Base-by-base conservation (phyloP, 2,888 invertebrate genomes). In the Desoria tigrina region DNA sequence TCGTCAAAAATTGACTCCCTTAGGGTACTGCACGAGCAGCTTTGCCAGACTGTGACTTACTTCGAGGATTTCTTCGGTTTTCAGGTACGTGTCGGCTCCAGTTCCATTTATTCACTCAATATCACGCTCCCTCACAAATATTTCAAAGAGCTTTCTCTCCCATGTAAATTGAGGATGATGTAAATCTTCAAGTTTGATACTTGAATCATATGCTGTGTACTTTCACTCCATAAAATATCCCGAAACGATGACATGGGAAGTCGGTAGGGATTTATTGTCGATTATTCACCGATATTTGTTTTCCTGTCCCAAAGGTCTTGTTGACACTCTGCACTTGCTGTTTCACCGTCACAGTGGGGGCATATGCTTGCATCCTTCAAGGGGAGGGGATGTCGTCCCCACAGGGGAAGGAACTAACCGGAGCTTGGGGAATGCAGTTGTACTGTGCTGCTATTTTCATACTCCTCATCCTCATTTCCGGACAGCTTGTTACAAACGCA, bases 11-110 rank as follows among this genome's bases (percentile, higher is more conserved):
- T 74, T 54, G 74, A 74, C 58, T 63, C 67, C 21, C 62, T 74
- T 42, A 58, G 74, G 56, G 63, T 72, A 11, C 50, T 74, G 18
- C 74, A 74, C 55, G 74, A 74, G 39, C 69, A 72, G 53, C 68
- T 74, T 18, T 74, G 74, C 45, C 23, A 54, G 27, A 66, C 72
- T 23, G 74, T 74, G 21, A 63, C 51, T 21, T 63, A 65, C 62
- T 74, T 74, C 60, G 74, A 74, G 55, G 66, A 71, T 54, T 74
- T 70, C 59, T 73, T 73, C 54, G 71, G 71, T 42, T 57, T 73
- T 18, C 73, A 73, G 65, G 73, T 69, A 61, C 23, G 49, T 53
- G 1, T 26, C 18, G 2, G 4, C 42, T 21, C 37, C 24, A 32
- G 4, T 32, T 32, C 4, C 32, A 11, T 7, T 32, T 32, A 32